phyloP scores from a whole-genome alignment of 2,888 invertebrate species.

The Halictus ligatus region DNA sequence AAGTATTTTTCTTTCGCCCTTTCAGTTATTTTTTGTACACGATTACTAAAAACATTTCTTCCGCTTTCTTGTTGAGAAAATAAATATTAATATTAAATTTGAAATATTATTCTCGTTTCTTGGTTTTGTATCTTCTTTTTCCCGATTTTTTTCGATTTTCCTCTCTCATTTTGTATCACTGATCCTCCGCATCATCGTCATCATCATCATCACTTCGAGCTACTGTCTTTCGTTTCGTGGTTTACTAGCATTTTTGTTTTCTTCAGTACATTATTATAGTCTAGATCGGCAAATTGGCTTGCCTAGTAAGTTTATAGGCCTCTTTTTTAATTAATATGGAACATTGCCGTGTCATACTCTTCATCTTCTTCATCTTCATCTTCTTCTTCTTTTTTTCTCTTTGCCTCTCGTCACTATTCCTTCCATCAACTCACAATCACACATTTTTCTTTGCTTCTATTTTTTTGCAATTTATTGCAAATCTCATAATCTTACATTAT shows the following conservation, averaged over 20 bases:
- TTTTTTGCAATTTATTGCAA: constrained; percentile 41
- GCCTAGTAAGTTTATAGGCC: constrained; percentile 84
- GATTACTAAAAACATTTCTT: constrained; percentile 82
- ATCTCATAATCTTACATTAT: constrained; percentile 40
- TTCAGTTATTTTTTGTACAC: constrained; percentile 79
- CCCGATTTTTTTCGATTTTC: not conserved
- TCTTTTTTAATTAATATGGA: constrained; percentile 77
- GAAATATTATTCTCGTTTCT: constrained; percentile 79
- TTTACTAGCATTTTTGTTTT: constrained; percentile 67
- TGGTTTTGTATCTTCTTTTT: constrained; percentile 72
- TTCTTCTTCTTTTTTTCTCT: constrained; percentile 37
- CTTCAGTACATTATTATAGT: constrained; percentile 67
- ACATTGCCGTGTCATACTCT: constrained; percentile 69
- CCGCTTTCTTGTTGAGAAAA: constrained; percentile 81
- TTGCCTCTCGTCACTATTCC: constrained; percentile 13
- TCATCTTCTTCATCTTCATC: constrained; percentile 18
- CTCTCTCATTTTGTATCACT: constrained; percentile 65
- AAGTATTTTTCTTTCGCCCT: constrained; percentile 78
- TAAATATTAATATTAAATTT: constrained; percentile 84
- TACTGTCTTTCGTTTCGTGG: constrained; percentile 68
- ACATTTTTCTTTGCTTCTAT: constrained; percentile 22
- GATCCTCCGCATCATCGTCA: constrained; percentile 37
- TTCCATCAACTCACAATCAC: constrained; percentile 56
- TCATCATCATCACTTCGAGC: constrained; percentile 51
- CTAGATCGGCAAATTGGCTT: constrained; percentile 81